Evolutionary conservation across 35 echinoderm and acorn worm species (phyloP), one percentile per base, ranked within the genome.

Genomic region (Amphiura filiformis): DNA sequence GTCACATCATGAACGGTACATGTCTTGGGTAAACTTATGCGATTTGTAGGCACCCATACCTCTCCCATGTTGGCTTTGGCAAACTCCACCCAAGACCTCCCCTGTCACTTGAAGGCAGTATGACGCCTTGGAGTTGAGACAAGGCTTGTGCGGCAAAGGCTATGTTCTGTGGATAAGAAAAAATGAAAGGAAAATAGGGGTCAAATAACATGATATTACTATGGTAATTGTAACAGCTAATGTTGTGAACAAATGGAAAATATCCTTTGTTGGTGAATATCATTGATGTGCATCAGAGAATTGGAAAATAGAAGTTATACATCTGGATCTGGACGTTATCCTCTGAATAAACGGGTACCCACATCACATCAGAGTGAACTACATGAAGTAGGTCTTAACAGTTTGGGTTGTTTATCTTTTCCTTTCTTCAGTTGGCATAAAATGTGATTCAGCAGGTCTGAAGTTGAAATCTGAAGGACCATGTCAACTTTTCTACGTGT

Each of bases 1-100:
- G 61, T 70, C 61, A 70, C 61, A 70, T 70, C 61, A 70, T 70
- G 28, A 15, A 70, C 61, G 61, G 61, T 70, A 70, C 61, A 70
- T 70, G 61, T 30, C 7, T 20, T 23, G 61, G 61, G 61, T 70
- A 70, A 70, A 70, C 61, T 70, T 70, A 23, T 23, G 61, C 26
- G 61, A 70, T 70, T 70, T 15, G 61, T 70, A 18, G 61, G 61
- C 61, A 70, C 61, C 61, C 86, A 87, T 91, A 98, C 96, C 89
- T 98, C 96, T 87, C 96, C 96, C 96, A 98, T 98, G 84, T 98
- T 98, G 65, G 92, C 87, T 79, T 94, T 98, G 36, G 96, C 96
- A 92, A 98, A 98, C 80, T 98, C 96, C 35, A 98, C 89, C 75
- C 96, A 76, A 98, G 87, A 35, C 96, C 96, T 32, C 96, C 96